Evolutionary conservation across 2,113 vertebrate genomes (phyloP).

Genomic region (Alethe diademata): DNA sequence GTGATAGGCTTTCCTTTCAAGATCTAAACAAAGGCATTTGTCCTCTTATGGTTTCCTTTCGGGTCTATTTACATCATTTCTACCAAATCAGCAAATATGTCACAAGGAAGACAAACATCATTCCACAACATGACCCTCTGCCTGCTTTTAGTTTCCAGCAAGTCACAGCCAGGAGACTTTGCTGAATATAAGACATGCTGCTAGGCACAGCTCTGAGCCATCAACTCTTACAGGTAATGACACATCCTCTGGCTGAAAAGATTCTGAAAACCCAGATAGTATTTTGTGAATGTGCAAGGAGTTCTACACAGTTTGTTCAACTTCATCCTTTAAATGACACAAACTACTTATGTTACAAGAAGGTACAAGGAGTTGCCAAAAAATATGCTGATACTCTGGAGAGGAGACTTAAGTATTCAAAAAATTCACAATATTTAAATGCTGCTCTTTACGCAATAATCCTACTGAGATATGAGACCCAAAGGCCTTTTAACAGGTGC

Average conservation of each 20-base stretch:
- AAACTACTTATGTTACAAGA: background rate
- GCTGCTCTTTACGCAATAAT: background rate
- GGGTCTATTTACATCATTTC: background rate
- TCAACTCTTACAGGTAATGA: background rate
- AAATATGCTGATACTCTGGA: background rate
- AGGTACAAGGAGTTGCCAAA: background rate
- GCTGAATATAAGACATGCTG: rapidly evolving
- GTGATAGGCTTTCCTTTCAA: background rate
- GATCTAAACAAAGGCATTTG: background rate
- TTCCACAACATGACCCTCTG: background rate
- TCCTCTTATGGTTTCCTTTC: rapidly evolving
- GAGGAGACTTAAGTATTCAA: background rate
- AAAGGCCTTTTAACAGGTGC: background rate
- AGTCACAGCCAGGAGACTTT: background rate
- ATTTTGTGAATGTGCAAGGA: background rate
- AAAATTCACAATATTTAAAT: background rate
- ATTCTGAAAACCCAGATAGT: background rate
- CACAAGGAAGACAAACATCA: background rate
- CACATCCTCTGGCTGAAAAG: background rate
- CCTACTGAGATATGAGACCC: background rate
- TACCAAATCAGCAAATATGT: background rate
- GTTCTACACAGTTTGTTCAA: background rate
- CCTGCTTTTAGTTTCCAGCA: background rate
- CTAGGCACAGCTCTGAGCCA: background rate
- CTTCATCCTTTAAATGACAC: background rate